Conservation (phyloP, 2,888 invertebrate species). For the Microctonus brassicae region DNA sequence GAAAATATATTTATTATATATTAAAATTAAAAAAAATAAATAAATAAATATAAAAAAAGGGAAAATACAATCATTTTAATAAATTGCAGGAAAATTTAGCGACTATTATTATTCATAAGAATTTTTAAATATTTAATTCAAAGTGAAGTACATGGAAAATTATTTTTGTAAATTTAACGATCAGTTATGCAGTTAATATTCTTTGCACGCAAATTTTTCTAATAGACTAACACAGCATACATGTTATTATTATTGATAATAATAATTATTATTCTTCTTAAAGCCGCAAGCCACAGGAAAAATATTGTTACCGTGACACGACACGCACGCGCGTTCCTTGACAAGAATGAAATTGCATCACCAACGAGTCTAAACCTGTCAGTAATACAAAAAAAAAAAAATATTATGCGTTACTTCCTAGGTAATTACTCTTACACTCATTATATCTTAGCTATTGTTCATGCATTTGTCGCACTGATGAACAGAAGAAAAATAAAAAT, state of each 20-base stretch:
- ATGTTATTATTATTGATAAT: slow-evolving; percentile 10
- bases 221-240: not conserved
- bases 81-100: too few relatives aligned
- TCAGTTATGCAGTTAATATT: not conserved
- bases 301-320: slow-evolving; percentile 32
- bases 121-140: too few relatives aligned
- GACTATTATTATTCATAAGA: too few relatives aligned
- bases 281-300: slow-evolving; percentile 31
- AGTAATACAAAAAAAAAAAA: slow-evolving; percentile 18
- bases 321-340: slow-evolving; percentile 31
- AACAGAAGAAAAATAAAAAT: not conserved
- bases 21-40: too few relatives aligned
- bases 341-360: slow-evolving; percentile 35
- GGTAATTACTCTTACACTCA: not conserved
- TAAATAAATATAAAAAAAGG: too few relatives aligned
- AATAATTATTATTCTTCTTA: not conserved
- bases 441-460: slow-evolving; percentile 1
- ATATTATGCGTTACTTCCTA: slow-evolving; percentile 23
- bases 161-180: not conserved
- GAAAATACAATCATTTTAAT: too few relatives aligned
- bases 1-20: too few relatives aligned
- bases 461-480: not conserved
- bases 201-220: not conserved
- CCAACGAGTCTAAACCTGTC: slow-evolving; percentile 11
- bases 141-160: too few relatives aligned